A percentile compares a stretch with the other conserved stretches of the same genome.
These are phyloP conservation scores for Chymomyza caudatula DNA, from an alignment of 2,888 invertebrate species.

Conservation along the genomic window DNA sequence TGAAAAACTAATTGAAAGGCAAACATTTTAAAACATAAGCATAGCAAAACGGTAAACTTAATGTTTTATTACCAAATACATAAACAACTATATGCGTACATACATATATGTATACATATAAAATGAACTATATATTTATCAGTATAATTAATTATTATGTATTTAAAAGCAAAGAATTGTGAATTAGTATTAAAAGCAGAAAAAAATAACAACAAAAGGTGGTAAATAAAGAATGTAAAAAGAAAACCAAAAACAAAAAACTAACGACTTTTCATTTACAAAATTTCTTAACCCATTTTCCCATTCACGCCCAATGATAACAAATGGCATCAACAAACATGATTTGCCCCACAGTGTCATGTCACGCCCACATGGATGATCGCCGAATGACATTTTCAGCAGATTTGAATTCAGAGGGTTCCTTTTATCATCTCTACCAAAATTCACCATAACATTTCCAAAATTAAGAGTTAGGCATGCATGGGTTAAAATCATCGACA, in stretches of 20 bases:
- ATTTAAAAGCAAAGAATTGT: slow-evolving; percentile 63
- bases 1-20: slow-evolving; percentile 19
- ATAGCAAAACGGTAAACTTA: slow-evolving; percentile 37
- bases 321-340: no score
- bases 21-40: slow-evolving; percentile 37
- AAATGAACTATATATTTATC: slow-evolving; percentile 50
- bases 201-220: slow-evolving; percentile 52
- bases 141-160: slow-evolving; percentile 65
- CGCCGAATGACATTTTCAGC: no score
- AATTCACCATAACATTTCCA: no score
- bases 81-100: slow-evolving; percentile 14
- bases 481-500: no score
- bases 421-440: no score
- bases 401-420: no score
- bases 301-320: no score
- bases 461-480: no score
- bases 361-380: no score
- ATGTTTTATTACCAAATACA: slow-evolving; percentile 33
- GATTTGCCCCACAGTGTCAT: no score
- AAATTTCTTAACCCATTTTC: no score
- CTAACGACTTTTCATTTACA: no score
- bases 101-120: slow-evolving; percentile 37
- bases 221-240: slow-evolving; percentile 61
- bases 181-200: slow-evolving; percentile 63
- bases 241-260: slow-evolving; percentile 38